Conservation (phyloP, 2,797 vertebrate genomes). For the Acanthurus leucopareius region DNA sequence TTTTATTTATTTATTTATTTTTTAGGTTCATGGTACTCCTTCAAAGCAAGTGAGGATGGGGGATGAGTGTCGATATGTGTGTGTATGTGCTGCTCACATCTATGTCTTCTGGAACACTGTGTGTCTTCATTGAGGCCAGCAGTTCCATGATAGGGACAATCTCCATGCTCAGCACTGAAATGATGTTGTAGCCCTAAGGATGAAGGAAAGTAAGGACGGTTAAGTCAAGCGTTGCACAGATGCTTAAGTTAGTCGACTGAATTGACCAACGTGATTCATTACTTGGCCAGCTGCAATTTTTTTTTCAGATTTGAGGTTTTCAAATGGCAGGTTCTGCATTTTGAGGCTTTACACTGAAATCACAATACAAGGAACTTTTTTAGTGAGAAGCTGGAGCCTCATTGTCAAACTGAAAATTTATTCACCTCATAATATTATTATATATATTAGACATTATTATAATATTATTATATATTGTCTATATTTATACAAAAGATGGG, state of each 20-base stretch:
- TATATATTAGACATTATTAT: too few species aligned
- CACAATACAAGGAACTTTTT: background rate
- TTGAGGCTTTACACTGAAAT: too few species aligned
- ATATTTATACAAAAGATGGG: too few species aligned
- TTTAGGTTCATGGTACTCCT: background rate
- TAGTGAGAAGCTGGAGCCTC: background rate
- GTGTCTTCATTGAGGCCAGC: conserved; percentile 97
- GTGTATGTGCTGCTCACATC: conserved; percentile 86
- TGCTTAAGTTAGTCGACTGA: background rate
- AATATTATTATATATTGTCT: too few species aligned
- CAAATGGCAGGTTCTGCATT: background rate
- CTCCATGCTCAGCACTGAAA: conserved; percentile 94
- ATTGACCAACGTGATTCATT: background rate
- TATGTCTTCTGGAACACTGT: conserved; percentile 95
- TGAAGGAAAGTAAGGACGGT: background rate
- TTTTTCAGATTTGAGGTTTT: background rate
- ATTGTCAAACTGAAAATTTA: too few species aligned
- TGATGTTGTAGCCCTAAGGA: conserved; percentile 94
- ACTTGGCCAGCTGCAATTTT: background rate
- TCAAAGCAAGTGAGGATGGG: background rate
- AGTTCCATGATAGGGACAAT: conserved; percentile 97
- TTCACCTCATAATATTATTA: too few species aligned
- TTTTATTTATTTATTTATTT: too few species aligned
- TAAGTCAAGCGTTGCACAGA: background rate
- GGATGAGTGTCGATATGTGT: background rate